Percentiles rank a stretch among this genome's conserved stretches.
Evolutionary conservation across 2,888 invertebrate species (phyloP).

Genomic region (Sacculina carcini): DNA sequence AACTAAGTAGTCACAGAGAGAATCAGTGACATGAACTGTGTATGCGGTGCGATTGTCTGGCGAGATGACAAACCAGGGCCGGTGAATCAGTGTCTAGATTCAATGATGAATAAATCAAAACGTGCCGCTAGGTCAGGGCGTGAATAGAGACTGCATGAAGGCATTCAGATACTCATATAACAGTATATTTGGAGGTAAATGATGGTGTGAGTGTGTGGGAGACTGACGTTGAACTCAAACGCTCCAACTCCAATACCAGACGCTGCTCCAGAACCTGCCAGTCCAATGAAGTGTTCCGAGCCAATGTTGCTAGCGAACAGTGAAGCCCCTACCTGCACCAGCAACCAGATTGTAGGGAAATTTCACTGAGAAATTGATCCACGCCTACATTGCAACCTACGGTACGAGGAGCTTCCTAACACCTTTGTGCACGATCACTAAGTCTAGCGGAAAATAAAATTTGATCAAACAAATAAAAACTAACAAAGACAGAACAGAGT

Average conservation of each 20-base stretch:
- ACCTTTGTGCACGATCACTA: too few relatives aligned
- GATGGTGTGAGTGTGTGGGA: not conserved
- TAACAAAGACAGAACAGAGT: not conserved
- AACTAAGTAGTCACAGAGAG: too few relatives aligned
- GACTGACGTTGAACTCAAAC: conserved; percentile 24
- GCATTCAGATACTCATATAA: not conserved
- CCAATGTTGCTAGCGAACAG: conserved; percentile 24
- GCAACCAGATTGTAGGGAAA: not conserved
- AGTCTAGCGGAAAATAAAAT: too few relatives aligned
- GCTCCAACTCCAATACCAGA: conserved; percentile 25
- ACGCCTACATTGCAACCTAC: not conserved
- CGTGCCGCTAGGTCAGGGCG: too few relatives aligned
- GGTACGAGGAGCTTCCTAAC: not conserved
- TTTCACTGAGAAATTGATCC: not conserved
- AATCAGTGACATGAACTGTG: too few relatives aligned
- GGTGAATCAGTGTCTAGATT: too few relatives aligned
- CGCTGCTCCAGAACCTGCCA: conserved; percentile 24
- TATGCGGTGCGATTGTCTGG: too few relatives aligned
- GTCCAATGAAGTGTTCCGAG: conserved; percentile 24
- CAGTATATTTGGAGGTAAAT: not conserved
- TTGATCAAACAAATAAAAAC: not conserved
- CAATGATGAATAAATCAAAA: too few relatives aligned
- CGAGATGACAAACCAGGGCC: too few relatives aligned
- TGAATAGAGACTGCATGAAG: too few relatives aligned
- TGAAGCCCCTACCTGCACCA: conserved; percentile 21